Conservation (phyloP, 2,797 vertebrate genomes). For the Lepus townsendii region DNA sequence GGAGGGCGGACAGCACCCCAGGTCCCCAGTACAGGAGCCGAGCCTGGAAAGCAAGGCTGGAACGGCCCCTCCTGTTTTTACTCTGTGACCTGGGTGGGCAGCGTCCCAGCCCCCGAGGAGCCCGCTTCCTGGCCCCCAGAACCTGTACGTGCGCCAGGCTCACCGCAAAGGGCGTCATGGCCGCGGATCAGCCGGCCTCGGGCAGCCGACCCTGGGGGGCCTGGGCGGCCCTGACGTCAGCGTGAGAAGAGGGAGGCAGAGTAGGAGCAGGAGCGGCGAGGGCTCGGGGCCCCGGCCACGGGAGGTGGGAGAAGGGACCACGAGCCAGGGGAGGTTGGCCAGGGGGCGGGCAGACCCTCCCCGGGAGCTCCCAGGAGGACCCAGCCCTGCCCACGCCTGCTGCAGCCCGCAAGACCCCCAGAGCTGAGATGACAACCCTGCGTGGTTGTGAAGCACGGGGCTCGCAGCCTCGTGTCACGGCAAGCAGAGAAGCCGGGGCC, state of each 20-base stretch:
- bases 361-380: fast-evolving
- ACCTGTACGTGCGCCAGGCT: fast-evolving
- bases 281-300: fast-evolving
- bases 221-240: fast-evolving
- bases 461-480: neutral
- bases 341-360: neutral
- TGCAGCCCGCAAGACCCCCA: neutral
- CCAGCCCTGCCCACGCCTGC: fast-evolving
- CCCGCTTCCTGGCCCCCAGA: no score
- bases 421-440: neutral
- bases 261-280: no score
- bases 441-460: neutral
- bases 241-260: fast-evolving
- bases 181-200: neutral
- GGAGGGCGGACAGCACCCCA: no score
- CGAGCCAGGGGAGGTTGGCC: fast-evolving
- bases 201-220: fast-evolving
- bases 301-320: fast-evolving
- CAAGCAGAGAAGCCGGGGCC: no score
- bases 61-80: no score
- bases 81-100: no score
- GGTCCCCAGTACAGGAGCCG: no score
- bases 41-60: no score
- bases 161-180: no score
- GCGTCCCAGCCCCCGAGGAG: no score